Base-by-base conservation (phyloP, 1,140 invertebrate species). In the Zaprionus ornatus region DNA sequence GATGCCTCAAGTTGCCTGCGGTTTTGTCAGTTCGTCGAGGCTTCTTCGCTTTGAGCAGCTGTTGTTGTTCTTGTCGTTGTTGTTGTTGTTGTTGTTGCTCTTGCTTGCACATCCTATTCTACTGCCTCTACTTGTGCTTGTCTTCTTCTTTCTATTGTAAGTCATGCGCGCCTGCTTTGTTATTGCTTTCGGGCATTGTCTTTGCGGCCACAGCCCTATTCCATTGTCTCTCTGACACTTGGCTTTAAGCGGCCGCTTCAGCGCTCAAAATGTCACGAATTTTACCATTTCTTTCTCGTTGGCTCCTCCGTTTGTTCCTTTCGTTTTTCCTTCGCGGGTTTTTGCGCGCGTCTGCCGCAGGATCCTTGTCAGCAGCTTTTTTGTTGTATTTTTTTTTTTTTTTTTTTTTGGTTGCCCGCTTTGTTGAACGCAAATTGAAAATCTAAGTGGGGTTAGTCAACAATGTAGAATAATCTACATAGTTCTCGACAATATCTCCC, bases 181-280 rank as follows among this genome's bases (percentile, higher is more conserved):
- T 35, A 48, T 59, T 57, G 42, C 37, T 19, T 72, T 71, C 19
- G 67, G 32, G 55, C 59, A 71, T 72, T 79, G 64, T 67, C 74
- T 74, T 57, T 55, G 62, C 66, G 69, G 63, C 48, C 25, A 17
- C n/a, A 60, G 76, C 75, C 61, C 79, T 79, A 70, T 79, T 70
- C 74, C 80, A 84, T 87, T 87, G 84, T 87, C 72, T 87, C 72
- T 73, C 82, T 84, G 80, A 59, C 80, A 84, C 84, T 87, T 90
- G 80, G 56, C 65, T 80, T 74, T 88, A 87, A 87, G 84, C 80
- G 84, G 77, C 78, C 75, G 86, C 85, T 84, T 84, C 69, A 80
- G 61, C 67, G 66, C 59, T 80, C 70, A 83, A 88, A 88, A 82
- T 83, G 84, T 70, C 83, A 80, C 83, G 66, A 84, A 72, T 78